Evolutionary conservation across 2,888 invertebrate genomes (phyloP), one percentile per base, ranked within the genome.

Genomic region (Diaperis boleti): DNA sequence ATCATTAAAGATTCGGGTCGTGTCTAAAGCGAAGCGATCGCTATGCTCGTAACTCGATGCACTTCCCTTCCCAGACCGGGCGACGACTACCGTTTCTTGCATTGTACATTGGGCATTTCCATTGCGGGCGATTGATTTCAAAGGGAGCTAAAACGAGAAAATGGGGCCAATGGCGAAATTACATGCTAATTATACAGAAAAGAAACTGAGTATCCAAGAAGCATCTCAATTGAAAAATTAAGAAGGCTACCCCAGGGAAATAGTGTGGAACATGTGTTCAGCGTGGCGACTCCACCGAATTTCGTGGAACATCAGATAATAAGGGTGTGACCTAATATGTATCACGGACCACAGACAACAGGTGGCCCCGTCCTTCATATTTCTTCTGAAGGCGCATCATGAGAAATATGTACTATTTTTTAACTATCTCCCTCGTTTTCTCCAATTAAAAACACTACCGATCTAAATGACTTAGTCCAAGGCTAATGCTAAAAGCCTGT

Each of bases 1-100:
- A 71, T 76, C 76, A 75, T 77, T 77, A 76, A 60, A 72, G 72
- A 77, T 76, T 74, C 77, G 72, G 72, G 74, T 76, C 77, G 74
- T 74, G 77, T 76, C 66, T 72, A 42, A 63, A 55, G 59, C 66
- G 50, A 68, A 65, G 64, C 65, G 64, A 67, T 69, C 64, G 66
- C 69, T 69, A 67, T 66, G 68, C 67, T 66, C 66, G 59, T 63
- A 66, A 66, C 66, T 64, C 62, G 62, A 65, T 67, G 69, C 69
- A 69, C 65, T 69, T 69, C 65, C 65, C 67, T 69, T 65, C 65
- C 42, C 61, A 68, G 67, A 67, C 67, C 47, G 29, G 50, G 60
- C 64, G 66, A 61, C 68, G 64, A 61, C 62, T 62, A 44, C 37
- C 50, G 50, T 52, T 66, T 55, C 56, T 68, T 67, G 68, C 66